These are phyloP conservation scores for Acleris cristana DNA, from an alignment of 2,888 invertebrate species.

Conservation along the genomic window DNA sequence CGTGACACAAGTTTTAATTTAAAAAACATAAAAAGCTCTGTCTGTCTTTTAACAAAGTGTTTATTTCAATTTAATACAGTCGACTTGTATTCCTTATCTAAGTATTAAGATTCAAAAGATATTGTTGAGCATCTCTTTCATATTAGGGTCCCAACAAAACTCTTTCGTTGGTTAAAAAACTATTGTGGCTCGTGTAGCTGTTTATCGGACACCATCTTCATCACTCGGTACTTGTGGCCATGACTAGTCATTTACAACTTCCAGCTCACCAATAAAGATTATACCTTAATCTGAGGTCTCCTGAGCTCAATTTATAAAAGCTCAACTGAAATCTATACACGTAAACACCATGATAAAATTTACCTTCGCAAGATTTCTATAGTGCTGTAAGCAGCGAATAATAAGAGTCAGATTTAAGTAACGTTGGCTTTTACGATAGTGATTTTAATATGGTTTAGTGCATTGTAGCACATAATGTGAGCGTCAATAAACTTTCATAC, in stretches of 20 bases:
- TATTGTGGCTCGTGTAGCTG: slow-evolving; percentile 61
- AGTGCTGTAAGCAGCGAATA: not conserved
- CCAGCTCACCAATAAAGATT: slow-evolving; percentile 8
- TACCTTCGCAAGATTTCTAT: not conserved
- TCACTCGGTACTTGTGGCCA: slow-evolving; percentile 58
- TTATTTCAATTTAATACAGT: slow-evolving; percentile 35
- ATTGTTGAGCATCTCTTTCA: slow-evolving; percentile 38
- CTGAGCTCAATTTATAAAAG: slow-evolving; percentile 11
- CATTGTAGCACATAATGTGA: slow-evolving; percentile 42
- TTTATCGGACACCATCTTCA: slow-evolving; percentile 65
- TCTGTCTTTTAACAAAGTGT: slow-evolving; percentile 11
- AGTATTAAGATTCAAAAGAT: slow-evolving; percentile 37
- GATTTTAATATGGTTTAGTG: slow-evolving; percentile 10
- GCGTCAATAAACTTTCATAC: slow-evolving; percentile 64
- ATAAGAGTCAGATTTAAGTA: slow-evolving; percentile 9
- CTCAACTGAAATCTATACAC: slow-evolving; percentile 20
- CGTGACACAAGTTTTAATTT: not conserved
- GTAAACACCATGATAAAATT: slow-evolving; percentile 3
- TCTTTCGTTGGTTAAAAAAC: slow-evolving; percentile 58
- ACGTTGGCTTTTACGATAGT: not conserved
- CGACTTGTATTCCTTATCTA: slow-evolving; percentile 29
- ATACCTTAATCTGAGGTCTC: slow-evolving; percentile 1
- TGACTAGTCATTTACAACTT: slow-evolving; percentile 58
- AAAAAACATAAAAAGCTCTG: not conserved
- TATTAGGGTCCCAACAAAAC: slow-evolving; percentile 45